Base-by-base conservation (phyloP, 2,113 vertebrate species). In the Thinocorus orbignyianus region DNA sequence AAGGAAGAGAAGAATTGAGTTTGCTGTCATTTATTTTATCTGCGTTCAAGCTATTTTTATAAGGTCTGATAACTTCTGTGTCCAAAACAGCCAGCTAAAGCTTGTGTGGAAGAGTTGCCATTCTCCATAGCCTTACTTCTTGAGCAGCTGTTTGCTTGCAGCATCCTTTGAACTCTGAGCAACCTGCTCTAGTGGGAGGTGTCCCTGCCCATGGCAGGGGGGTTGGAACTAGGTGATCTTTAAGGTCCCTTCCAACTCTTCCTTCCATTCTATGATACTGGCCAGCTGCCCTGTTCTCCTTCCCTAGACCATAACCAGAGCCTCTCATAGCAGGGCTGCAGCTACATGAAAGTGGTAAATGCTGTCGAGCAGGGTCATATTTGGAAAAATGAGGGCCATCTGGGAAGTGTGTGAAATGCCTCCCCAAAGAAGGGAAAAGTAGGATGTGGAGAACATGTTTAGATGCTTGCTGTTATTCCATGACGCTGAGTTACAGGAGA, bases 281-380 rank as follows among this genome's bases (percentile, higher is more conserved):
- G 77, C 33, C n/a, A 46, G 37, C 58, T 35, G 54, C 0, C 0
- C 22, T 74, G 41, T 55, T 35, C 44, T 80, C 22, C 17, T 81
- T 72, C 42, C 49, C 71, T 31, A 26, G 23, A 17, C 57, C 16
- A 9, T 31, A 62, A 3, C 30, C 66, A n/a, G 62, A 82, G 20
- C 41, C 20, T 55, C 52, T 25, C 1, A 1, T 9, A 22, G 39
- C 16, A 33, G 23, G 35, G n/a, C 39, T 71, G 55, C 49, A 64
- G 37, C 37, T 26, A 19, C 51, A 13, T 0, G 3, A 35, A 81
- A 55, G 22, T 2, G 0, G 1, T 17, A 23, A 18, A 62, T 54
- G 10, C 52, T 72, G 24, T 17, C 1, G 10, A 46, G 26, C 35
- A n/a, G 35, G 49, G 28, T 35, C 39, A 44, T 15, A 8, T 65